Evolutionary conservation across 1,140 invertebrate species (phyloP), one percentile per base, ranked within the genome.

Genomic region (Panagrolaimus sp.): DNA sequence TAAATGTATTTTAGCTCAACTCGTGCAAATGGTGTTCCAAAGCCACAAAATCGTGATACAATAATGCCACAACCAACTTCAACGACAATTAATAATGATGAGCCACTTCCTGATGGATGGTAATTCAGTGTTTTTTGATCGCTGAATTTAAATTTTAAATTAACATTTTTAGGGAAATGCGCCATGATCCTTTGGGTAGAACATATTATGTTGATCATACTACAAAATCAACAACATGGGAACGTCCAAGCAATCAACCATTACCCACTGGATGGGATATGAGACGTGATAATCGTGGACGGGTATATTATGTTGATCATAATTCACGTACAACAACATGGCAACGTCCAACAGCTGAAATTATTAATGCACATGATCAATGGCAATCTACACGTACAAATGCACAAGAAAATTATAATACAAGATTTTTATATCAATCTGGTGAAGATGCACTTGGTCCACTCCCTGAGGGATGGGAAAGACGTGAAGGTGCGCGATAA

Each of bases 231-330:
- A 98, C 95, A 25, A 98, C 95, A 2, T 98, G 95, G 95, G 94
- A 79, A 57, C 53, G 72, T 13, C 78, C 79, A n/a, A 74, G 68
- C 38, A 78, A 70, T 43, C 42, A 63, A 46, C 80, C 79, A 25
- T 62, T 81, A 7, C 79, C 79, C 14, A 53, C 44, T 47, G 75
- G 75, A n/a, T 98, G 95, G 95, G 95, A 98, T 86, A 89, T 93
- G 83, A 86, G 94, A 69, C 87, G 93, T 69, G 95, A 98, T 86
- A 88, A 88, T 5, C 87, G 93, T 68, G 95, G 95, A 0, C 87
- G 95, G 68, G 92, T 96, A 63, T 98, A 98, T 85, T 98, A 98
- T 85, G 94, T 98, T 31, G 95, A 98, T 86, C 95, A 98, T 85
- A 97, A 96, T 85, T 95, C 93, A 20, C 86, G 85, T 69, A 93